Conservation (phyloP, 2,888 invertebrate genomes). For the Boloria euphrosyne region DNA sequence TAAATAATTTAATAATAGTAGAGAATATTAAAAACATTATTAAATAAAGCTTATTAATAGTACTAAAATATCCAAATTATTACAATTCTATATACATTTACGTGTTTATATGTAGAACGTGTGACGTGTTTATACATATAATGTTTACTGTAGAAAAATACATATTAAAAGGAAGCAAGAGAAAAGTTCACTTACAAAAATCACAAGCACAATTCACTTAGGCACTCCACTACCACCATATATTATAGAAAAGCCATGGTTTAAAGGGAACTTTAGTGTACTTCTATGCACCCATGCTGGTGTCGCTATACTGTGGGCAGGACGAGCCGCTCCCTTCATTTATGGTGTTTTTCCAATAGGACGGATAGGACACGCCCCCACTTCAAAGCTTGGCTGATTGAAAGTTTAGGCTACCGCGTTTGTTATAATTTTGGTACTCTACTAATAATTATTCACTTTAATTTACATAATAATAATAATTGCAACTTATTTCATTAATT, state of each 20-base stretch:
- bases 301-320: constrained; percentile 35
- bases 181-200: not conserved
- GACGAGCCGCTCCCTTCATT: constrained; percentile 35
- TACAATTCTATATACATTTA: no score
- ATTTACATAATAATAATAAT: no score
- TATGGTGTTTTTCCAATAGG: constrained; percentile 41
- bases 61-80: no score
- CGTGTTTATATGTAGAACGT: no score
- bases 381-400: constrained; percentile 33
- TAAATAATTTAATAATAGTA: no score
- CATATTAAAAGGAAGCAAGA: no score
- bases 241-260: not conserved
- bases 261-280: constrained; percentile 17
- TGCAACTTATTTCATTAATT: no score
- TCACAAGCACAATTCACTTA: not conserved
- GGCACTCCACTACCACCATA: constrained; percentile 12
- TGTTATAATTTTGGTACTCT: not conserved
- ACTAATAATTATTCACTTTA: not conserved
- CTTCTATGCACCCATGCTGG: constrained; percentile 20
- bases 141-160: no score
- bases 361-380: constrained; percentile 54
- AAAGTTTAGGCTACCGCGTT: not conserved
- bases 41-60: no score
- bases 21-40: no score
- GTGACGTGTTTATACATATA: no score